Evolutionary conservation across 1,140 invertebrate species (phyloP), one percentile per base, ranked within the genome.

Genomic region (Polypedilum vanderplanki): DNA sequence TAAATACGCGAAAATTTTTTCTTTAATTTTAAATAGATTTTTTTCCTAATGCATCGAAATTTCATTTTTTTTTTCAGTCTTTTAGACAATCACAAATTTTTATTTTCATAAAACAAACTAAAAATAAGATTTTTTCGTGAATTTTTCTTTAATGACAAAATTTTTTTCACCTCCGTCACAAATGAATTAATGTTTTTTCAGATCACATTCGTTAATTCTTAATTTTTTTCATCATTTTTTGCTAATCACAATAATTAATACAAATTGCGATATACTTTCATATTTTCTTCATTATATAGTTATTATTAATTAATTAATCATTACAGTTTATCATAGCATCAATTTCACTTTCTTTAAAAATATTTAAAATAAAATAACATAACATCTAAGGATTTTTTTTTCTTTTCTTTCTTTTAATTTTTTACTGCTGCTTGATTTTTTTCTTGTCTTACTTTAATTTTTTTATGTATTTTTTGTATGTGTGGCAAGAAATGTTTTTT

Each of bases 21-120:
- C 65, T 75, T 76, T 76, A 76, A 77, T 77, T 73, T 76, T 76
- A 9, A 76, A 67, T 64, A 70, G 17, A 40, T 74, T 22, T 75
- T n/a, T 73, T 76, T 41, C 73, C 46, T 76, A 57, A 57, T 57
- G 46, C 46, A 57, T 57, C 46, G 46, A 57, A 57, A 57, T 57
- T 57, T 57, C 46, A 57, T n/a, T 57, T 57, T n/a, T 57, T 57
- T 57, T 57, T 65, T 65, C 67, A 73, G 9, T 77, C 73, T 76
- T 75, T 75, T 77, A 76, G 75, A 76, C 76, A 74, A 78, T 78
- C 77, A 75, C 74, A 75, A 76, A 73, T 75, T 76, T 57, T 76
- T 74, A 75, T 46, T 75, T 73, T 41, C 22, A 40, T 33, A 74
- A 65, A 73, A 73, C 3, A 74, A 74, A 74, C 41, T 7, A 15